Conservation (phyloP, 2,888 invertebrate species). For the Spodoptera exigua region DNA sequence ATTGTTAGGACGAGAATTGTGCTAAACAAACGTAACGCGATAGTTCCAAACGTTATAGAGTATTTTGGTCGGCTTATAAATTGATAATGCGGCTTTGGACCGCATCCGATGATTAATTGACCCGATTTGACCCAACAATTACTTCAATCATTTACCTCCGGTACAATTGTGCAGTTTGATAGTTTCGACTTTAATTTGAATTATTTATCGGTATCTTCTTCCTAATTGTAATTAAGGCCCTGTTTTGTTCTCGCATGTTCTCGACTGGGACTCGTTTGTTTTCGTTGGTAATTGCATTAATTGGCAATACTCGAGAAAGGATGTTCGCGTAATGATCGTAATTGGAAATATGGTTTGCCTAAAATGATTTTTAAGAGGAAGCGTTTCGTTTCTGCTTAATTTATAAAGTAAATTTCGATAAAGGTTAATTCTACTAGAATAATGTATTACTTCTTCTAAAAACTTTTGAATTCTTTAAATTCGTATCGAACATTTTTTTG, state of each 20-base stretch:
- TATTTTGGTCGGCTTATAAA: slow-evolving; percentile 78
- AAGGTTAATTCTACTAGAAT: too few species aligned
- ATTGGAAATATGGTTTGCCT: too few species aligned
- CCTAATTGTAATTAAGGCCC: slow-evolving; percentile 35
- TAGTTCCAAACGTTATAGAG: slow-evolving; percentile 61
- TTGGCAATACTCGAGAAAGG: background rate
- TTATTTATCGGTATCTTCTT: slow-evolving; percentile 59
- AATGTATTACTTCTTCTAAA: too few species aligned
- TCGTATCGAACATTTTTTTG: too few species aligned
- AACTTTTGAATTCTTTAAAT: too few species aligned
- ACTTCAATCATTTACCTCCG: slow-evolving; percentile 88
- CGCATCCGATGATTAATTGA: slow-evolving; percentile 86
- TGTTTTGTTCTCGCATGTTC: slow-evolving; percentile 1
- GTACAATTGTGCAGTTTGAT: slow-evolving; percentile 68
- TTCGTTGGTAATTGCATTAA: background rate
- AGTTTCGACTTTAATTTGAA: slow-evolving; percentile 66
- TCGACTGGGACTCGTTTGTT: background rate
- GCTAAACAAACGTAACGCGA: slow-evolving; percentile 34
- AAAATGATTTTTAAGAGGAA: too few species aligned
- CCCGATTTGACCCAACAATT: slow-evolving; percentile 86
- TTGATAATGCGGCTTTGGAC: slow-evolving; percentile 77
- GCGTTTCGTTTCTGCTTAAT: too few species aligned
- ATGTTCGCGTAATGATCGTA: too few species aligned
- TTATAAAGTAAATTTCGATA: background rate
- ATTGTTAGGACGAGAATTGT: slow-evolving; percentile 46